phyloP scores from a whole-genome alignment of 1,140 invertebrate species.

The Pseudachorutes palmiensis region DNA sequence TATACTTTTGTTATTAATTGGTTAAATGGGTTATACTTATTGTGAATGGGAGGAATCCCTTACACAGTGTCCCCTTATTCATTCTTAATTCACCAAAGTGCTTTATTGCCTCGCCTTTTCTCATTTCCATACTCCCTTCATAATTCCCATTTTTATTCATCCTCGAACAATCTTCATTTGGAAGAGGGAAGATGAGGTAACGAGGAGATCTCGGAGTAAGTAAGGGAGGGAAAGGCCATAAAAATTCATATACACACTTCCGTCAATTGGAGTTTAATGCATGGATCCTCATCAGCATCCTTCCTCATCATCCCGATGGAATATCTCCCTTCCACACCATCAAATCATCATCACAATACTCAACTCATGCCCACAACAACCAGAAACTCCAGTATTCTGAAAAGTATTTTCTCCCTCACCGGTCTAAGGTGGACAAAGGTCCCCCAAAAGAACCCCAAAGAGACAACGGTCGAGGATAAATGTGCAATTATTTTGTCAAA shows the following conservation, averaged over 20 bases:
- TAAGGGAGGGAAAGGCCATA: background rate
- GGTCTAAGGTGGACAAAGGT: background rate
- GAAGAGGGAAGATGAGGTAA: constrained; percentile 18
- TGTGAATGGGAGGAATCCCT: background rate
- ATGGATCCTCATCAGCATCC: background rate
- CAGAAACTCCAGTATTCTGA: no score
- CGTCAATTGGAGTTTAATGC: constrained; percentile 21
- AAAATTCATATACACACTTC: constrained; percentile 2
- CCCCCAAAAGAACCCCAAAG: constrained; percentile 16
- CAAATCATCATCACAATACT: constrained; percentile 14
- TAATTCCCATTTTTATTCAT: constrained; percentile 8
- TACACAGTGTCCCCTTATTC: background rate
- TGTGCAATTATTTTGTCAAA: constrained; percentile 39
- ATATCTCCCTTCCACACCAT: constrained; percentile 4
- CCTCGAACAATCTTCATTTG: constrained; percentile 10
- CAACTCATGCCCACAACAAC: background rate
- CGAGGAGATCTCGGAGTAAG: constrained; percentile 12
- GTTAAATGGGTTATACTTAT: constrained; percentile 28
- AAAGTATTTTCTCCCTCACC: no score
- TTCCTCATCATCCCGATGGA: background rate
- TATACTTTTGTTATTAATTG: constrained; percentile 29
- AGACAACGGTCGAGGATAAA: constrained; percentile 37
- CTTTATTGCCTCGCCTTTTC: constrained; percentile 32
- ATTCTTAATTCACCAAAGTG: constrained; percentile 36
- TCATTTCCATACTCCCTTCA: constrained; percentile 16